Evolutionary conservation across 2,113 vertebrate genomes (phyloP), one percentile per base, ranked within the genome.

Genomic region (Prunella himalayana): DNA sequence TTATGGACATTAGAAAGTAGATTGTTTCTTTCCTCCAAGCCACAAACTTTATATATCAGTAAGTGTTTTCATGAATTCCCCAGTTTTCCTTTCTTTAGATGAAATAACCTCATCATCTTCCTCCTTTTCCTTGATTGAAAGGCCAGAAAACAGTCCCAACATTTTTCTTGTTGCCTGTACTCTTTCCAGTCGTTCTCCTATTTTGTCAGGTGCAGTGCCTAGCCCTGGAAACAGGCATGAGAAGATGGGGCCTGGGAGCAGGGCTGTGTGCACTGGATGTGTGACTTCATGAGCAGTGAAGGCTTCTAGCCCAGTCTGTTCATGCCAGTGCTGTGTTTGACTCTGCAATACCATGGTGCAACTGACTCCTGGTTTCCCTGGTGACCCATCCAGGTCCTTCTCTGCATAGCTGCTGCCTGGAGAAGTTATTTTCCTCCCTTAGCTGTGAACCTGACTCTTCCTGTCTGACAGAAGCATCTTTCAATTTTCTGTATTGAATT

Each of bases 301-400:
- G 42, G 25, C 16, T 88, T 63, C 44, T 72, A 42, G 33, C 42
- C 82, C 39, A 15, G 33, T 14, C 39, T 79, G 0, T 28, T 68
- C 11, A 1, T 35, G 17, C 18, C 79, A 41, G 47, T 11, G 23
- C 20, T n/a, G 33, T 8, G 1, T 59, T 42, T 35, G 30, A n/a
- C 33, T 61, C 33, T 50, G 49, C 35, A 57, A 15, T 63, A 35
- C 30, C 0, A 0, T 27, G 42, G 27, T 5, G 3, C 49, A 21
- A 5, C 37, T 50, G 57, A 31, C 20, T 84, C 51, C 39, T 45
- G 22, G 15, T 66, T 93, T 78, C 11, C 18, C 7, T 47, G 30
- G 23, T 71, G 73, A 75, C 33, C 69, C 1, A 0, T 45, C 25
- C 25, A 78, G 19, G 51, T 87, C 44, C 17, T 75, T 82, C 51